phyloP scores from a whole-genome alignment of 2,797 vertebrate species.

The Petrocephalus schoutedeni region DNA sequence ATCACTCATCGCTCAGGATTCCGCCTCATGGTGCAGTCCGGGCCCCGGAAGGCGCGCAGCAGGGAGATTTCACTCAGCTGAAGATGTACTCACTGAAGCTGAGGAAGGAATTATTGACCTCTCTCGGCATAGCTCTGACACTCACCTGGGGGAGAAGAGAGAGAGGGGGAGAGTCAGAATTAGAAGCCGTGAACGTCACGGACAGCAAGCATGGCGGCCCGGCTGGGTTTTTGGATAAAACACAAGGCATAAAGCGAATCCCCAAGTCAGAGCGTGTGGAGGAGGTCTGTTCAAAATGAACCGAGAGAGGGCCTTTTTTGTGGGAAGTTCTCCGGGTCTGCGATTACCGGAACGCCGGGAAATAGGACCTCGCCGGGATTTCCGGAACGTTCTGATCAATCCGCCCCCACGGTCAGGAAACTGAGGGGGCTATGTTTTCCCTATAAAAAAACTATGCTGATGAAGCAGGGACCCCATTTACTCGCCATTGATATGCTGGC shows the following conservation, averaged over 20 bases:
- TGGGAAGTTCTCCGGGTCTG: not conserved
- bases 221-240: not conserved
- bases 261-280: not conserved
- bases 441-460: constrained; percentile 7
- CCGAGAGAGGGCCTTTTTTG: not conserved
- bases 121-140: not conserved
- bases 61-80: not conserved
- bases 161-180: not conserved
- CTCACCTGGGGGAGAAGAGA: constrained; percentile 28
- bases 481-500: not conserved
- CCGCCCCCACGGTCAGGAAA: not conserved
- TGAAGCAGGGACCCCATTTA: not conserved
- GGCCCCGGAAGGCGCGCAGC: not conserved
- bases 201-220: not conserved
- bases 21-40: not conserved
- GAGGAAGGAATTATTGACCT: not conserved
- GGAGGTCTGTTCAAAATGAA: not conserved
- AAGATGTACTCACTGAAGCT: constrained; percentile 21
- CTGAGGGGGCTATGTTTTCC: not conserved
- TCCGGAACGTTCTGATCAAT: not conserved
- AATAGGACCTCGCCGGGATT: not conserved
- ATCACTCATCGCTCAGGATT: not conserved
- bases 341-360: not conserved
- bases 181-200: not conserved
- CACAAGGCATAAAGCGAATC: not conserved